These are phyloP conservation scores for Chelonoidis abingdonii DNA, from an alignment of 2,113 vertebrate species.

Conservation along the genomic window DNA sequence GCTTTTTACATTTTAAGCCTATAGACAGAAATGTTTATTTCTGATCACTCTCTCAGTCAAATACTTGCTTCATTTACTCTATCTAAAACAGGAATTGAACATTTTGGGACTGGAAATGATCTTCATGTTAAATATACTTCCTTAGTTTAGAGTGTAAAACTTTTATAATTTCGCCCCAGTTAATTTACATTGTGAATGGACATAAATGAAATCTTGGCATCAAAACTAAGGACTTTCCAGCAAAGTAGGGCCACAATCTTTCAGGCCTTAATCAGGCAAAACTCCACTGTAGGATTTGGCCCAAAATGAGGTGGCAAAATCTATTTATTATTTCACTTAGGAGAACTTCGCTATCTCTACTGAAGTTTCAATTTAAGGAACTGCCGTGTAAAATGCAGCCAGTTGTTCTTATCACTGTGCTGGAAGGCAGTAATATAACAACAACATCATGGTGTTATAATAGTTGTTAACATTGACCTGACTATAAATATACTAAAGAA, in stretches of 20 bases:
- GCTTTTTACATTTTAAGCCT: background rate
- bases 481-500: background rate
- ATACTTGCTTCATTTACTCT: conserved; percentile 13
- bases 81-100: conserved; percentile 21
- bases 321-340: background rate
- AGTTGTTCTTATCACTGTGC: background rate
- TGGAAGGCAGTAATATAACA: background rate
- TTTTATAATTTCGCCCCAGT: conserved; percentile 29
- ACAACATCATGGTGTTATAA: background rate
- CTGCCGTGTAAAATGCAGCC: background rate
- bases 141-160: conserved; percentile 15
- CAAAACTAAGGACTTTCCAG: background rate
- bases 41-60: background rate
- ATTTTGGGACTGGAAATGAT: background rate
- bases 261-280: rapidly evolving
- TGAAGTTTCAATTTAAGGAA: background rate
- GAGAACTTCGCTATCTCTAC: background rate
- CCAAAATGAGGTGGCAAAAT: conserved; percentile 22
- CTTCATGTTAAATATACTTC: background rate
- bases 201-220: conserved; percentile 35
- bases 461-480: background rate
- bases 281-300: background rate
- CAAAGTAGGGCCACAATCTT: background rate
- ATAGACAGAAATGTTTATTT: background rate
- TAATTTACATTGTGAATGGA: conserved; percentile 29